A percentile compares a stretch with the other conserved stretches of the same genome.
These are phyloP conservation scores for Schizotus pectinicornis DNA, from an alignment of 2,888 invertebrate genomes.

Conservation along the genomic window DNA sequence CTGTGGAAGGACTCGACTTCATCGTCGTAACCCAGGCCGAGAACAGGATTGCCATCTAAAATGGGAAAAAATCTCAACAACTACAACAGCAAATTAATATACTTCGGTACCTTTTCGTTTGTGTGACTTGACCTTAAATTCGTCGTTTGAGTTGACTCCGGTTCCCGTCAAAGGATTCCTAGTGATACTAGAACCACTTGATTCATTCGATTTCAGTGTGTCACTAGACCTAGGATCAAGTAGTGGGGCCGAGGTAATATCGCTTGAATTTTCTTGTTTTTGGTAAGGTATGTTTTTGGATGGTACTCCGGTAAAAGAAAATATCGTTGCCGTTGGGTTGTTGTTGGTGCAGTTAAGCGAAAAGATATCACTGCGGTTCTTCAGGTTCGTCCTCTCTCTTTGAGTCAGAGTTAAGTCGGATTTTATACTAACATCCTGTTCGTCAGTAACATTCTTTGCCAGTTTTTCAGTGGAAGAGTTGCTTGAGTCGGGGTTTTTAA, in stretches of 20 bases:
- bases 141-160: conserved; percentile 50
- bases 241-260: too few relatives aligned
- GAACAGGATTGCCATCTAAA: conserved; percentile 55
- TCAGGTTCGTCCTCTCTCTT: neutral
- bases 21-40: conserved; percentile 52
- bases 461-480: conserved; percentile 1
- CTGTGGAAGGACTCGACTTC: conserved; percentile 6
- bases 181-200: neutral
- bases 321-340: conserved; percentile 25
- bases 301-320: conserved; percentile 29
- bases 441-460: neutral
- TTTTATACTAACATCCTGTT: neutral
- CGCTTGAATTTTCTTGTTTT: too few relatives aligned
- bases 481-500: conserved; percentile 29
- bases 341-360: conserved; percentile 32
- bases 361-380: conserved; percentile 47
- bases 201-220: neutral
- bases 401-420: neutral
- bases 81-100: neutral
- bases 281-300: conserved; percentile 12
- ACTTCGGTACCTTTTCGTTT: conserved; percentile 41
- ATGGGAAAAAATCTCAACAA: conserved; percentile 16
- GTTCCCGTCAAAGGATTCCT: conserved; percentile 55
- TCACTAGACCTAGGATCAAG: conserved; percentile 1
- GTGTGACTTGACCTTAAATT: conserved; percentile 42